Conservation (phyloP, 2,888 invertebrate species). For the Ophraella communa region DNA sequence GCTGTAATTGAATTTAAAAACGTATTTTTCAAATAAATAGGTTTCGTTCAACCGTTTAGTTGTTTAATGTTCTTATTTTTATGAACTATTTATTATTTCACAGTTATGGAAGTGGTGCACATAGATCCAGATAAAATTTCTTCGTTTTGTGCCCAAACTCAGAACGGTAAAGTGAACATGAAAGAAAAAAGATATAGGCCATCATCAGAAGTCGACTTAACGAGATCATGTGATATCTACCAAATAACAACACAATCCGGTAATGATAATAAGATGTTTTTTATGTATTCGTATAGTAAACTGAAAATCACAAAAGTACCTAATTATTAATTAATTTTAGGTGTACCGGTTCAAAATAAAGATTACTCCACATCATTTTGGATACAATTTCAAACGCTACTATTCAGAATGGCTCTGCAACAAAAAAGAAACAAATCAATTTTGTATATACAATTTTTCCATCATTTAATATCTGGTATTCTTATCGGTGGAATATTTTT, state of each 20-base stretch:
- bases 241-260: slow-evolving; percentile 43
- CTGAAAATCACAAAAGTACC: neutral
- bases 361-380: slow-evolving; percentile 64
- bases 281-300: neutral
- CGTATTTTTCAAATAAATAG: too few relatives aligned
- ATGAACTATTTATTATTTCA: too few relatives aligned
- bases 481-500: slow-evolving; percentile 67
- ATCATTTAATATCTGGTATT: slow-evolving; percentile 64
- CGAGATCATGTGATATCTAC: slow-evolving; percentile 40
- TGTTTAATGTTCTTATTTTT: too few relatives aligned
- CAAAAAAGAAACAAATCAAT: slow-evolving; percentile 62
- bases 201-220: slow-evolving; percentile 6
- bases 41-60: too few relatives aligned
- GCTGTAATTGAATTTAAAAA: too few relatives aligned
- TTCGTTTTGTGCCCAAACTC: slow-evolving; percentile 50
- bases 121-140: slow-evolving; percentile 50
- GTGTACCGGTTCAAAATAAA: slow-evolving; percentile 37
- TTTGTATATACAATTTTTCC: slow-evolving; percentile 65
- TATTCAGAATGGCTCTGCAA: slow-evolving; percentile 65
- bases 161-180: slow-evolving; percentile 58
- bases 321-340: slow-evolving; percentile 31
- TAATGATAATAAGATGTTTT: slow-evolving; percentile 17
- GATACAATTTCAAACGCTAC: slow-evolving; percentile 64
- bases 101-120: slow-evolving; percentile 60
- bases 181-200: slow-evolving; percentile 26